phyloP scores from a whole-genome alignment of 2,797 vertebrate genomes.

The Mallotus villosus region DNA sequence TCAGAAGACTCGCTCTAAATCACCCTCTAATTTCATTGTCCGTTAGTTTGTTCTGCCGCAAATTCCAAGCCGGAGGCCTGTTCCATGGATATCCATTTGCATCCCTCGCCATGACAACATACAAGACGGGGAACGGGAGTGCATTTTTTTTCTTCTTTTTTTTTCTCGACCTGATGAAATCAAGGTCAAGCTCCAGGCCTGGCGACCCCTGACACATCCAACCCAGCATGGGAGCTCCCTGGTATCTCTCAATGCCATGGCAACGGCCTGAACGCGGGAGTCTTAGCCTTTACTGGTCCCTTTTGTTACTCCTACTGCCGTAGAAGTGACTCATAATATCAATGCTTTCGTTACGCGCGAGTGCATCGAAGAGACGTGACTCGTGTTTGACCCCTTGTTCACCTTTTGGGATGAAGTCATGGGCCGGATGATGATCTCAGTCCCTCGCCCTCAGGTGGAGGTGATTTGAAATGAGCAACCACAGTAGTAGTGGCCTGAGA shows the following conservation, averaged over 20 bases:
- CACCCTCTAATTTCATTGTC: slow-evolving; percentile 40
- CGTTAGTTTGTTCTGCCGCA: slow-evolving; percentile 25
- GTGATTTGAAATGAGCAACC: background rate
- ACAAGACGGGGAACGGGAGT: background rate
- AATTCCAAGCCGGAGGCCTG: slow-evolving; percentile 16
- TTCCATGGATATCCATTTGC: slow-evolving; percentile 5
- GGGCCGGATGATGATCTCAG: background rate
- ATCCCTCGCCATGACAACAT: slow-evolving; percentile 4
- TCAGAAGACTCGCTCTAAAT: slow-evolving; percentile 25
- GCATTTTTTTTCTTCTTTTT: too few relatives aligned
- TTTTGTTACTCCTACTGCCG: too few relatives aligned
- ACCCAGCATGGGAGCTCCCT: background rate
- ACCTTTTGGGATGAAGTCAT: background rate
- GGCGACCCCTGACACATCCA: background rate
- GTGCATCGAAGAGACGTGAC: too few relatives aligned
- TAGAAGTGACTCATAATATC: too few relatives aligned
- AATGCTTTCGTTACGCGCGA: too few relatives aligned
- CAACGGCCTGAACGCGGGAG: background rate
- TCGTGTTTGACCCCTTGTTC: background rate
- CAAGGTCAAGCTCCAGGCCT: slow-evolving; percentile 3
- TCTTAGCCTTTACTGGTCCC: too few relatives aligned
- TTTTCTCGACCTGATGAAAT: slow-evolving; percentile 15
- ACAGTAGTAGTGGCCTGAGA: background rate
- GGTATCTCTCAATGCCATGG: background rate
- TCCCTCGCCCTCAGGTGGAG: too few relatives aligned